phyloP scores from a whole-genome alignment of 92 coral and sea anemone genomes.

The Paramuricea clavata region DNA sequence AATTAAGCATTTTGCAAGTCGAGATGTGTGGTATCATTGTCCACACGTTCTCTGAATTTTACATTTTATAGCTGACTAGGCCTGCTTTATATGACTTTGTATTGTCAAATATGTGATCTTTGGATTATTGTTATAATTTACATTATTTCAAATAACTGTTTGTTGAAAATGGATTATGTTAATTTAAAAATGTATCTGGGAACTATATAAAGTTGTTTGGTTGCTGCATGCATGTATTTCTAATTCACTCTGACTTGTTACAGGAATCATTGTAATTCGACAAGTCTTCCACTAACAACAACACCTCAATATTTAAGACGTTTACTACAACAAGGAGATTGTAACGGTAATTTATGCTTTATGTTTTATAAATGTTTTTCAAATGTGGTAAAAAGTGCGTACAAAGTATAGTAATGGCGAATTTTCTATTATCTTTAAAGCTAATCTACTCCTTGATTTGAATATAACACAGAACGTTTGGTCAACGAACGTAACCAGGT shows the following conservation, averaged over 20 bases:
- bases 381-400: not conserved
- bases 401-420: not conserved
- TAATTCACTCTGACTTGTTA: not conserved
- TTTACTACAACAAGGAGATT: not conserved
- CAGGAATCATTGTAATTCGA: slow-evolving; percentile 21
- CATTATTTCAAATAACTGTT: too few relatives aligned
- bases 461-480: slow-evolving; percentile 44
- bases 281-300: slow-evolving; percentile 4
- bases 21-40: too few relatives aligned
- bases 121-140: too few relatives aligned
- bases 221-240: too few relatives aligned
- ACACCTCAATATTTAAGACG: slow-evolving; percentile 11
- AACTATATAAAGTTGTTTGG: too few relatives aligned
- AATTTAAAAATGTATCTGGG: too few relatives aligned
- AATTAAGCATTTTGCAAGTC: too few relatives aligned
- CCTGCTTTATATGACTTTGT: too few relatives aligned
- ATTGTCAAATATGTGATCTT: too few relatives aligned
- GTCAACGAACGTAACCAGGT: slow-evolving; percentile 4
- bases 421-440: not conserved
- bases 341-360: slow-evolving; percentile 1
- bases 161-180: too few relatives aligned
- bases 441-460: slow-evolving; percentile 36
- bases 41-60: too few relatives aligned
- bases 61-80: too few relatives aligned
- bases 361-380: not conserved